Evolutionary conservation across 1,140 invertebrate species (phyloP), one percentile per base, ranked within the genome.

Genomic region (Forficula auricularia): DNA sequence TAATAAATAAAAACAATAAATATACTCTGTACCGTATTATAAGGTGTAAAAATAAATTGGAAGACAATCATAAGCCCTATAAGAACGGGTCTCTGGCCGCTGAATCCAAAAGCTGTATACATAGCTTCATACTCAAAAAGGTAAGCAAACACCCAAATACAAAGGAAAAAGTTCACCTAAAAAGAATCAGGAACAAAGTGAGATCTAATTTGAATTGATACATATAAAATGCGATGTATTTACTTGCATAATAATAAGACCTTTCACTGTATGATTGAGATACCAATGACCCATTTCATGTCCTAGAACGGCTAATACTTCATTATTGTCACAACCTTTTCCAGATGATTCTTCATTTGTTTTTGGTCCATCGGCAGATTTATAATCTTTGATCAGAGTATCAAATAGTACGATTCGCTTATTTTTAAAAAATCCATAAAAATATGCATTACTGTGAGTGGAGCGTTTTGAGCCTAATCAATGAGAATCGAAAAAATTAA

Each of bases 241-340:
- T 57, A 78, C 75, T 72, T 96, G 83, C 50, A 77, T 75, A 19
- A 95, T 71, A 4, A 85, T 49, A 47, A 98, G 74, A 57, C 87
- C 85, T 54, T 92, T 92, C 12, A 87, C 63, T 33, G 85, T 77
- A 63, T 98, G 95, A 54, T 75, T 87, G 39, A 87, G 70, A 54
- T 86, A 86, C 96, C 96, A 99, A 59, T 99, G 96, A 3, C 92
- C 94, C 38, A 98, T 66, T 67, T 99, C 96, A 65, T 99, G 95
- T 9, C 78, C 84, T 35, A 99, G 66, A 30, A 99, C 83, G 39
- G 91, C 94, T 33, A 98, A 61, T 48, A 99, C 82, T 69, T 99
- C 95, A 52, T 86, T 75, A 56, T 91, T 80, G 27, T 75, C 82
- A 59, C 90, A 95, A 13, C 85, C 85, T 22, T 57, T 59, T 38